Base-by-base conservation (phyloP, 1,140 invertebrate species). In the Physella acuta region DNA sequence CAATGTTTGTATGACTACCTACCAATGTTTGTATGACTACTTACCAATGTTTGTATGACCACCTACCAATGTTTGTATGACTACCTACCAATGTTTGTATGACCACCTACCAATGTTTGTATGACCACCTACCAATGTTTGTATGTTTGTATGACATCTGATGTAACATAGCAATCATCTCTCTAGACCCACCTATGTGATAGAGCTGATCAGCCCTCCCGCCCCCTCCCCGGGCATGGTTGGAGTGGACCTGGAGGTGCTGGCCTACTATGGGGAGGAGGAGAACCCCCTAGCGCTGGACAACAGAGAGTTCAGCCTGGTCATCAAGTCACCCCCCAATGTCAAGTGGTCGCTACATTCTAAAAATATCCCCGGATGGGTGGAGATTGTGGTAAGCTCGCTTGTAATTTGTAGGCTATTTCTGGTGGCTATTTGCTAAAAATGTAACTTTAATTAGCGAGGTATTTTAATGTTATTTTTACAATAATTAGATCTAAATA, bases 361-460 rank as follows among this genome's bases (percentile, higher is more conserved):
- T 3, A 64, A 52, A 30, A 51, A 64, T 11, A n/a, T 52, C 16
- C n/a, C 37, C 1, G 59, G 59, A 26, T 39, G n/a, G 36, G 36
- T 64, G 8, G 49, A 64, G 2, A 64, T 64, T 64, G 62, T 64
- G 62, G 62, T 64, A 30, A 52, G 62, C 30, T 44, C 20, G 33
- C n/a, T n/a, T n/a, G n/a, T n/a, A n/a, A n/a, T n/a, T n/a, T n/a
- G n/a, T n/a, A n/a, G n/a, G n/a, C n/a, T n/a, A n/a, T n/a, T n/a
- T n/a, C n/a, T n/a, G n/a, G n/a, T n/a, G n/a, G n/a, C n/a, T n/a
- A n/a, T n/a, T n/a, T n/a, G n/a, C n/a, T n/a, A n/a, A n/a, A n/a
- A n/a, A n/a, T n/a, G n/a, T n/a, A n/a, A n/a, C n/a, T n/a, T n/a
- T n/a, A n/a, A n/a, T n/a, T n/a, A n/a, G n/a, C n/a, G n/a, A n/a